Evolutionary conservation across 2,888 invertebrate species (phyloP), one percentile per base, ranked within the genome.

Genomic region (Cephus pulcher): DNA sequence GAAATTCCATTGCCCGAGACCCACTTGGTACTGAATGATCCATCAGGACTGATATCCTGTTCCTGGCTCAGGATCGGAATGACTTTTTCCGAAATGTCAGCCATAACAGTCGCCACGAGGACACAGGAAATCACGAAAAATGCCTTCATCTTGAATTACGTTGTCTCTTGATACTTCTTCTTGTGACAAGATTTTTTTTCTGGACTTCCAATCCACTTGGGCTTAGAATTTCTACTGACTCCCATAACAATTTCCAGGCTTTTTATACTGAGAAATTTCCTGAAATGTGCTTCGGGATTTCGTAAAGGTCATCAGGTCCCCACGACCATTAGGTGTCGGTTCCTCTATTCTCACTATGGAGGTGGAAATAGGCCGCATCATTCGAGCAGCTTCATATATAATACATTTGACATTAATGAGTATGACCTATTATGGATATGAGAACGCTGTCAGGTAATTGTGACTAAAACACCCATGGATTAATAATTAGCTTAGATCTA

Each of bases 31-130:
- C 79, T 84, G 80, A 86, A 90, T 40, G 84, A 84, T 56, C 90
- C 90, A 74, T 89, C 89, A 1, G 88, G 88, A 74, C 78, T 84
- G 69, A 87, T 80, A 75, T 90, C 89, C 35, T 87, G 86, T 6
- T 80, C 77, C 69, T 90, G 90, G 56, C 80, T 82, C 30, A 89
- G 30, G 75, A 90, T 90, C 37, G 82, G 34, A 4, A 71, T 71
- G 71, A 33, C 4, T 30, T 71, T 33, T 33, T 71, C 71, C 4
- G 71, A 71, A 71, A 71, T 30, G 33, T 32, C 71, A 12, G 71
- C 71, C 71, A 33, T 3, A 12, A 33, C 71, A 2, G 71, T 33
- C 15, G 71, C 71, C 32, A 33, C 71, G 15, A 71, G 12, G 33
- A 30, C 71, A 12, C 30, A 71, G 71, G 32, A 71, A 71, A 71